Evolutionary conservation across 2,113 vertebrate genomes (phyloP).

Genomic region (Falco punctatus): DNA sequence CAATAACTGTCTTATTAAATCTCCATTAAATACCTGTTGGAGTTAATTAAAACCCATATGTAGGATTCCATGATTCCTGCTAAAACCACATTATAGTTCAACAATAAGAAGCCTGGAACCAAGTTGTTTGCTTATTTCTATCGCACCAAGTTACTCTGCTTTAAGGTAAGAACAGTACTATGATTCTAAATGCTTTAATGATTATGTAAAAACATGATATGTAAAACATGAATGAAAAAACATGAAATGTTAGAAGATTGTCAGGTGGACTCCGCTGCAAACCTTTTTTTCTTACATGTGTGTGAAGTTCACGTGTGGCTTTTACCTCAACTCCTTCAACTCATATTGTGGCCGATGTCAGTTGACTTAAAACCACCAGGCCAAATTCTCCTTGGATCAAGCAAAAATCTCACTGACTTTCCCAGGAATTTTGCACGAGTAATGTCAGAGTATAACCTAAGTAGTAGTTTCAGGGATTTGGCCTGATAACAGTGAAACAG

Average conservation of each 20-base stretch:
- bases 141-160: background rate
- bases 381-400: background rate
- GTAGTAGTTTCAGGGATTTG: background rate
- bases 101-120: background rate
- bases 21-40: conserved; percentile 80
- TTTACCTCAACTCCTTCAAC: background rate
- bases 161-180: background rate
- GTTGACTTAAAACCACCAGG: background rate
- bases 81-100: conserved; percentile 56
- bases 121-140: background rate
- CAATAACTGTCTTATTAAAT: conserved; percentile 86
- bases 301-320: background rate
- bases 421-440: background rate
- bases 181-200: background rate
- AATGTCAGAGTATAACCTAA: background rate
- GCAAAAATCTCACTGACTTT: background rate
- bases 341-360: background rate
- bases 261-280: background rate
- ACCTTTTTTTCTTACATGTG: fast-evolving
- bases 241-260: background rate
- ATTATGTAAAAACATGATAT: background rate
- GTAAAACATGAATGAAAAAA: background rate
- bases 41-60: conserved; percentile 79
- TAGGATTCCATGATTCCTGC: conserved; percentile 52
- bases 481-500: background rate